Evolutionary conservation across 1,140 invertebrate genomes (phyloP), one percentile per base, ranked within the genome.

Genomic region (Zaprionus africanus): DNA sequence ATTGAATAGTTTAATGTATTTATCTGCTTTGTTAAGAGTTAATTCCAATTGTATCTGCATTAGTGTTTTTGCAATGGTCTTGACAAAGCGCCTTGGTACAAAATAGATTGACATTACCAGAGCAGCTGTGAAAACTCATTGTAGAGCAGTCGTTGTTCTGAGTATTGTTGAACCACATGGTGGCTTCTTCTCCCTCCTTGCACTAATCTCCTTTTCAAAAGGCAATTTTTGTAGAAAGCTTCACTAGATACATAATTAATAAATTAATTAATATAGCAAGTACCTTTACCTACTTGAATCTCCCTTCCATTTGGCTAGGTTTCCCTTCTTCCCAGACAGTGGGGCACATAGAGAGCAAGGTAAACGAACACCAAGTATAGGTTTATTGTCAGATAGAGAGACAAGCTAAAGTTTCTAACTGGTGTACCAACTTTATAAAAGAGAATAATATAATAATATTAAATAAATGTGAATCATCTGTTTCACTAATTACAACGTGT

Each of bases 161-260:
- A 4, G 4, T 13, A n/a, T n/a, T 41, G 38, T n/a, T 15, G 38
- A 5, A 41, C 4, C 12, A 41, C 38, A 41, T 41, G 38, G 12
- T 5, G 38, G 26, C 0, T 9, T 7, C 17, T 4, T 19, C 5
- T 2, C 26, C 3, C 0, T 59, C 13, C 17, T 43, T 41, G 54
- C 70, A 73, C 62, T 56, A 66, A 66, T 73, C 26, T 12, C 15
- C 9, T 34, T 34, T 34, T 11, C 31, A 34, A 11, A 4, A 11
- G 31, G 9, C 31, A 34, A 34, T 34, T 34, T 34, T 34, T 34
- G 4, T 11, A 34, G 7, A 34, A 34, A 34, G 11, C 31, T 11
- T 9, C 9, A 34, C 9, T 4, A 34, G 31, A 34, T 34, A 34
- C 31, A 11, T 34, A 34, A 34, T 11, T 3, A 34, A 34, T 34